These are phyloP conservation scores for Hipposideros armiger DNA, from an alignment of 2,113 vertebrate genomes.

Conservation along the genomic window DNA sequence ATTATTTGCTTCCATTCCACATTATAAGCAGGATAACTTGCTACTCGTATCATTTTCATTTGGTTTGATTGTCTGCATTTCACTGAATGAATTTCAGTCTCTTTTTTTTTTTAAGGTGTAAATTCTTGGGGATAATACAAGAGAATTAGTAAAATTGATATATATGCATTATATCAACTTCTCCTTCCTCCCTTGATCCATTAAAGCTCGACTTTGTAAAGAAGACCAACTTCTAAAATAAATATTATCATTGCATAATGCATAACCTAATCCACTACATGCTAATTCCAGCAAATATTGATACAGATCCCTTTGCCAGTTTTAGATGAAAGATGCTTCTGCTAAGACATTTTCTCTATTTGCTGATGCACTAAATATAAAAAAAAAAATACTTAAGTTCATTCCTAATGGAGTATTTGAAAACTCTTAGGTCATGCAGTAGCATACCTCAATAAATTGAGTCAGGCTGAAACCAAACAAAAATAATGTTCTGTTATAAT, in stretches of 20 bases:
- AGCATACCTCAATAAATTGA: conserved; percentile 16
- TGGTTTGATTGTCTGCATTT: not conserved
- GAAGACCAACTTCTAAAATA: conserved; percentile 78
- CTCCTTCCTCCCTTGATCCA: not conserved
- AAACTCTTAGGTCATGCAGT: conserved; percentile 71
- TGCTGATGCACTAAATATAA: conserved; percentile 61
- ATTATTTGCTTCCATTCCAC: not conserved
- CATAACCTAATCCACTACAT: conserved; percentile 67
- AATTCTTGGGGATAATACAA: conserved; percentile 26
- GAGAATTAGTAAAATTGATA: conserved; percentile 34
- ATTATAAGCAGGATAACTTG: not conserved
- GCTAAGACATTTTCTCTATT: conserved; percentile 77
- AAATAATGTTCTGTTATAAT: conserved; percentile 54
- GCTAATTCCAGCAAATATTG: conserved; percentile 81
- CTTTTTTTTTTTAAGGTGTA: conserved; percentile 36
- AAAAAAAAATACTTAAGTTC: not conserved
- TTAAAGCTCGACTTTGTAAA: conserved; percentile 70
- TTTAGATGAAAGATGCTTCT: conserved; percentile 70
- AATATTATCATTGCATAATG: conserved; percentile 70
- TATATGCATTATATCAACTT: not conserved
- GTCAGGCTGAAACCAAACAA: conserved; percentile 47
- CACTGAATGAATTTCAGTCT: not conserved
- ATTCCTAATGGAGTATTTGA: conserved; percentile 49
- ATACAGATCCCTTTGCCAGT: conserved; percentile 62
- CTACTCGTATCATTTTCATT: not conserved